A percentile compares a stretch with the other conserved stretches of the same genome.
phyloP scores from a whole-genome alignment of 2,888 invertebrate genomes.

The Panopea generosa region DNA sequence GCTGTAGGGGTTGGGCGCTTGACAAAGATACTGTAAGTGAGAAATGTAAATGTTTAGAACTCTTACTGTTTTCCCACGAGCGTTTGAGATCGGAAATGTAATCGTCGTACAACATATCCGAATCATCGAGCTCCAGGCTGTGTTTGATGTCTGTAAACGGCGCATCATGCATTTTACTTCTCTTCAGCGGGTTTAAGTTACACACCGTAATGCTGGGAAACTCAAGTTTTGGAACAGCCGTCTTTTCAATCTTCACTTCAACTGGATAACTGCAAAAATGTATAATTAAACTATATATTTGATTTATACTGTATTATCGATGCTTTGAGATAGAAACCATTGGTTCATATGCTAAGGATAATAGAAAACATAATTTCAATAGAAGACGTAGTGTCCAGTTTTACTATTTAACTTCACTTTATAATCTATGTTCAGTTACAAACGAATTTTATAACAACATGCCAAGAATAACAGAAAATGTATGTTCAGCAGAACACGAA shows the following conservation, averaged over 20 bases:
- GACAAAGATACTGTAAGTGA: no score
- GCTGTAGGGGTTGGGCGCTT: no score
- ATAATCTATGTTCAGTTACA: no score
- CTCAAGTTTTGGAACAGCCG: conserved; percentile 65
- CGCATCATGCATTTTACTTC: conserved; percentile 16
- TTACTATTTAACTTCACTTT: no score
- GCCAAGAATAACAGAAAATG: no score
- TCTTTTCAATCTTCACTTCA: conserved; percentile 75
- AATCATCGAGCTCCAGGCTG: conserved; percentile 45
- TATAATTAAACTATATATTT: conserved; percentile 6
- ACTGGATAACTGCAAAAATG: conserved; percentile 72
- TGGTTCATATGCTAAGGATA: no score
- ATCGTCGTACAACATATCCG: conserved; percentile 63
- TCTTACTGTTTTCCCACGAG: conserved; percentile 16
- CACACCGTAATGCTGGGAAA: conserved; percentile 80
- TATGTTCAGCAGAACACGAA: no score
- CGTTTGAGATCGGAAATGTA: conserved; percentile 40
- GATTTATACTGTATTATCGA: neutral
- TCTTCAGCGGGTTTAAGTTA: conserved; percentile 76
- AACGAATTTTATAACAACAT: no score
- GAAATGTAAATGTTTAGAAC: neutral
- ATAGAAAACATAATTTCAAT: no score
- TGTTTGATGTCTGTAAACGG: conserved; percentile 44
- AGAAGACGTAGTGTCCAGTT: no score
- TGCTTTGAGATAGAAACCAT: neutral